Base-by-base conservation (phyloP, 1,140 invertebrate species). In the Bombus sibiricus region DNA sequence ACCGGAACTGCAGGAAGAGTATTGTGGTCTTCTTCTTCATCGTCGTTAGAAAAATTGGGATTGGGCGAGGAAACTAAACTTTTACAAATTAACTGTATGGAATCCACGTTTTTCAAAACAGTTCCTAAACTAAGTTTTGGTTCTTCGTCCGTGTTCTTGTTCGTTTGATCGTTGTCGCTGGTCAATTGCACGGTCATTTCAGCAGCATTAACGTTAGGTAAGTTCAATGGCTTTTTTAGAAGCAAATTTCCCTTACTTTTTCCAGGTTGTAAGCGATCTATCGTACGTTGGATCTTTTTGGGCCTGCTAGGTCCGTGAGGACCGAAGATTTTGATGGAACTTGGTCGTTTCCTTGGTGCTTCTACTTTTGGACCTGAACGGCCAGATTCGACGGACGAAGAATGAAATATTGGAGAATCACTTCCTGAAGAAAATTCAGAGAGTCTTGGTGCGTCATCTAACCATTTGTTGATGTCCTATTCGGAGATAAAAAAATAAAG, bases 201-300 rank as follows among this genome's bases (percentile, higher is more conserved):
- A 18, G 73, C 89, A 8, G 75, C 84, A 34, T 88, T 91, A 1
- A 59, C 77, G 57, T 69, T 91, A 1, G 90, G 83, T 9, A 89
- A 77, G 32, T 92, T 90, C 1, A 92, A 75, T 47, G 93, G 94
- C 57, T 95, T 94, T 72, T 96, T 96, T 39, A 95, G 90, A 28
- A 98, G 95, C n/a, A 98, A 95, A 95, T 98, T 98, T 3, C 97
- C 97, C 95, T 98, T 98, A 88, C 97, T 97, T 95, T 98, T 98
- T 9, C 97, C 98, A 15, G 97, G 97, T 90, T 98, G 97, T 39
- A 98, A 93, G 69, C 98, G 95, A 84, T 98, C 97, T 81, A 98
- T 98, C 3, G 97, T 98, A 86, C 97, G 95, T 93, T 98, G 97
- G 76, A 98, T 96, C 94, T 98, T 97, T 89, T 97, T 96, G 92